Percentiles rank a stretch among this genome's conserved stretches.
Conservation (phyloP, 2,888 invertebrate genomes). For the Drosophila antonietae region DNA sequence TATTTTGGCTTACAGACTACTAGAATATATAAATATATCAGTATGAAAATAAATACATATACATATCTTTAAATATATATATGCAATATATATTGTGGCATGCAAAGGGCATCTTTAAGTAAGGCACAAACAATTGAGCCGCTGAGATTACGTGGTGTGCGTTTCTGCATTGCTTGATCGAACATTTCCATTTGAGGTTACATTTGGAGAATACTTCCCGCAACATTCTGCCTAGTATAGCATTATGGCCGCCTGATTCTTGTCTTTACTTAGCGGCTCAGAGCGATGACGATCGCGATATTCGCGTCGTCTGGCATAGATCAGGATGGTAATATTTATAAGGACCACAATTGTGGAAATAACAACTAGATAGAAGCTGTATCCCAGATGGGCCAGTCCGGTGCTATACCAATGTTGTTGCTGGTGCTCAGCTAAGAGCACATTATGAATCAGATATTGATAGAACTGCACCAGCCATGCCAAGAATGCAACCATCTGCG, state of each 20-base stretch:
- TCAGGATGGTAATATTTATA: conserved; percentile 80
- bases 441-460: conserved; percentile 91
- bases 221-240: conserved; percentile 74
- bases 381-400: conserved; percentile 92
- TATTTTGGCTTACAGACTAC: conserved; percentile 35
- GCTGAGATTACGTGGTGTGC: conserved; percentile 61
- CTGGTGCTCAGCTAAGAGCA: conserved; percentile 91
- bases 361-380: conserved; percentile 90
- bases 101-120: conserved; percentile 61
- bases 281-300: conserved; percentile 73
- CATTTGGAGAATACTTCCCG: conserved; percentile 32
- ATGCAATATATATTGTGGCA: conserved; percentile 56
- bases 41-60: background rate
- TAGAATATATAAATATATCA: conserved; percentile 3
- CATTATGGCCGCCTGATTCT: conserved; percentile 84
- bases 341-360: conserved; percentile 82
- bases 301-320: conserved; percentile 80
- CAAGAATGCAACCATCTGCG: conserved; percentile 90
- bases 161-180: conserved; percentile 37
- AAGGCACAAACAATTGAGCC: conserved; percentile 68
- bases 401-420: conserved; percentile 93
- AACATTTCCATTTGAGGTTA: conserved; percentile 62
- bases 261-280: conserved; percentile 82
- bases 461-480: conserved; percentile 95
- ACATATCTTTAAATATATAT: conserved; percentile 9